These are phyloP conservation scores for Acanthisitta chloris DNA, from an alignment of 2,113 vertebrate genomes.

Conservation along the genomic window DNA sequence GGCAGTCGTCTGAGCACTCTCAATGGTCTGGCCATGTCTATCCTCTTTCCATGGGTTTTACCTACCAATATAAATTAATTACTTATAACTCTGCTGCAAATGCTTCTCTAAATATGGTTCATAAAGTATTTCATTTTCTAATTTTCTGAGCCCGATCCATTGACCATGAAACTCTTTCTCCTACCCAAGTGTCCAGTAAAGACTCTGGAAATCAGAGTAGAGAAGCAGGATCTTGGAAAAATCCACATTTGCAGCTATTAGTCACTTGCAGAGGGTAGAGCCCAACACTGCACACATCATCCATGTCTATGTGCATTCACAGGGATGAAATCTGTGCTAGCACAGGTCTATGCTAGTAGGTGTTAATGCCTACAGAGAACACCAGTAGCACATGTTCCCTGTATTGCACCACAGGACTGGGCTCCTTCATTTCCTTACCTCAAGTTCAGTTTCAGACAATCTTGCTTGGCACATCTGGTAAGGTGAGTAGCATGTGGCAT, in stretches of 20 bases:
- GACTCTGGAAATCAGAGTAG: neutral
- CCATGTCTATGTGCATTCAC: neutral
- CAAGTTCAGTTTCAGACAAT: neutral
- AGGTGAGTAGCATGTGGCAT: neutral
- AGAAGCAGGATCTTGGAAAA: neutral
- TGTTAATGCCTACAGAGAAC: neutral
- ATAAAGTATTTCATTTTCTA: neutral
- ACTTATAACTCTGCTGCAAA: neutral
- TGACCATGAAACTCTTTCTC: neutral
- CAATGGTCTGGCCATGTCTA: neutral
- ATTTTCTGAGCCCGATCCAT: neutral
- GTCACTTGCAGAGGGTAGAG: neutral
- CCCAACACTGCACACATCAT: neutral
- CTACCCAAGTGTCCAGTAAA: neutral
- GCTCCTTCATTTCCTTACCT: neutral
- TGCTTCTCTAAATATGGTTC: neutral
- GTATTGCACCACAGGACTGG: neutral
- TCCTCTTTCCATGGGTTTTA: neutral
- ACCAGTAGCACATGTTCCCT: accelerated
- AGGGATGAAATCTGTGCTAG: neutral
- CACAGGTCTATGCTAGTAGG: neutral
- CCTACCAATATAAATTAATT: neutral
- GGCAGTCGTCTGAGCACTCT: too few species aligned
- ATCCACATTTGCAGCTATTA: neutral
- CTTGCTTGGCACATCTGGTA: neutral